Percentiles rank a stretch among this genome's conserved stretches.
These are phyloP conservation scores for Passerina amoena DNA, from an alignment of 2,113 vertebrate species.

Conservation along the genomic window DNA sequence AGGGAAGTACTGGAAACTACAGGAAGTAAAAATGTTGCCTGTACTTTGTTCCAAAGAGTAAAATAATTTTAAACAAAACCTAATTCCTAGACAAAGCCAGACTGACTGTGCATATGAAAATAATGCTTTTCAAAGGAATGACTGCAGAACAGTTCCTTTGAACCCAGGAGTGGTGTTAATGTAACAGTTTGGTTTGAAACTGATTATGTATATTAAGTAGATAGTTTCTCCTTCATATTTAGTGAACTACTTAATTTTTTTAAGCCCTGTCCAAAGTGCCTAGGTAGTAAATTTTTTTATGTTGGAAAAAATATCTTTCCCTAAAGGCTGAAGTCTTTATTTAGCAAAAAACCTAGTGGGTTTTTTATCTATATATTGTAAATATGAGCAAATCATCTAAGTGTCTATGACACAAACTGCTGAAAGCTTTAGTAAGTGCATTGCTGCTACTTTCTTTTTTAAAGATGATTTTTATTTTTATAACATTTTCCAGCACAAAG, in stretches of 20 bases:
- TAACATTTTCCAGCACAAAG: neutral
- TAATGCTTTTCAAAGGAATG: neutral
- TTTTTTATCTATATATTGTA: neutral
- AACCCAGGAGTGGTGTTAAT: neutral
- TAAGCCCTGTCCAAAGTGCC: neutral
- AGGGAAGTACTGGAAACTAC: neutral
- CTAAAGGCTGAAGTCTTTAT: neutral
- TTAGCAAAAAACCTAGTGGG: neutral
- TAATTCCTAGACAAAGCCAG: neutral
- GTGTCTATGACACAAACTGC: fast-evolving
- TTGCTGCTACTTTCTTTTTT: neutral
- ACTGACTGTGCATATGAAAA: neutral
- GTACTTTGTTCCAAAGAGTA: neutral
- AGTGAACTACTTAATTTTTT: neutral
- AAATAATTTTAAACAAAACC: neutral
- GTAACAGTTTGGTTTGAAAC: neutral
- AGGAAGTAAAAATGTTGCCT: neutral
- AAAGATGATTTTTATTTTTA: neutral
- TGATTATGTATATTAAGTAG: neutral
- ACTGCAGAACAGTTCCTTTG: neutral
- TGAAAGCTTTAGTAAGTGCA: neutral
- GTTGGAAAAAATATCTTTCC: neutral
- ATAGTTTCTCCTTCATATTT: neutral
- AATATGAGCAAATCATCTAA: neutral
- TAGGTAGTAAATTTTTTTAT: neutral